phyloP scores from a whole-genome alignment of 2,888 invertebrate genomes.

The Lathronympha strigana region DNA sequence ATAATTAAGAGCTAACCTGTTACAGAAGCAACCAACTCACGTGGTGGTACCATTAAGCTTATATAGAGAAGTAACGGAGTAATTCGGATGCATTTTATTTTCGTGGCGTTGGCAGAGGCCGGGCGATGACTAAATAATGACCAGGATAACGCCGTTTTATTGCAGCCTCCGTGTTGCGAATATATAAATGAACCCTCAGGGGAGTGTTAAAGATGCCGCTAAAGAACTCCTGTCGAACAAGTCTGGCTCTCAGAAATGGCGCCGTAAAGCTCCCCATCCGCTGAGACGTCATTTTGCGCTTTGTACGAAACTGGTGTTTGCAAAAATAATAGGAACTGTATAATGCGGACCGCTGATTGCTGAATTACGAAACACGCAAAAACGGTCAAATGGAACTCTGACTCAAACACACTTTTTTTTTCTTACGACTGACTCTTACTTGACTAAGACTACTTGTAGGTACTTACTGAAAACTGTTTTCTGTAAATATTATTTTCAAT shows the following conservation, averaged over 20 bases:
- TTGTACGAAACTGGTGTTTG: conserved; percentile 65
- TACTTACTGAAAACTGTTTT: too few relatives aligned
- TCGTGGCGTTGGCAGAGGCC: conserved; percentile 62
- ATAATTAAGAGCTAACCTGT: too few relatives aligned
- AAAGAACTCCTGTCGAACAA: conserved; percentile 81
- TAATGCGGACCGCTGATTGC: conserved; percentile 47
- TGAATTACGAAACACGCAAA: not conserved
- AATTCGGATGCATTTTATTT: conserved; percentile 79
- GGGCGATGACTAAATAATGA: conserved; percentile 84
- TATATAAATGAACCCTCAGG: conserved; percentile 82
- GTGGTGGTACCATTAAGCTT: conserved; percentile 33
- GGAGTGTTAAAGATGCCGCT: conserved; percentile 82
- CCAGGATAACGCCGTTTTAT: conserved; percentile 83
- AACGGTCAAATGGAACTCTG: not conserved
- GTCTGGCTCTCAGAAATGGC: conserved; percentile 77
- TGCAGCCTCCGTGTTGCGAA: conserved; percentile 81
- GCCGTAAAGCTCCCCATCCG: conserved; percentile 79
- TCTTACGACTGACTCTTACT: too few relatives aligned
- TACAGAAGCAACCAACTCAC: conserved; percentile 31
- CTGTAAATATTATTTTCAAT: too few relatives aligned
- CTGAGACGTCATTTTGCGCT: conserved; percentile 75
- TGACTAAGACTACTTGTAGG: too few relatives aligned
- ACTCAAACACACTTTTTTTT: too few relatives aligned
- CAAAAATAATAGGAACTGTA: conserved; percentile 62
- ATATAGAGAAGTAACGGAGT: conserved; percentile 50